Percentiles rank a stretch among this genome's conserved stretches.
Evolutionary conservation across 2,888 invertebrate species (phyloP).

Genomic region (Sturmia bella): DNA sequence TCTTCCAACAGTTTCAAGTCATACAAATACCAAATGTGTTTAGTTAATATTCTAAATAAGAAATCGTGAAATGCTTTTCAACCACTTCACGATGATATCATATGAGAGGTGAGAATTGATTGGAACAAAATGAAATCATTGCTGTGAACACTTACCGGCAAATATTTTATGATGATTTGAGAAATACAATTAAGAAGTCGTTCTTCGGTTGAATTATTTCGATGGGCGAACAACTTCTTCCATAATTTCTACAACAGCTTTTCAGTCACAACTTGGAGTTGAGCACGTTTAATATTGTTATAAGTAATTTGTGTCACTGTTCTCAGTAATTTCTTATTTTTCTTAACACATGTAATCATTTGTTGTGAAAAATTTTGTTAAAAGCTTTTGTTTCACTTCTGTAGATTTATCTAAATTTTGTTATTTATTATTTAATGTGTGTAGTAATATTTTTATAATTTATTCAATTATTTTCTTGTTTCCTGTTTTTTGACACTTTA

Average conservation of each 20-base stretch:
- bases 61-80: constrained; percentile 4
- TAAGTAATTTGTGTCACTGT: not conserved
- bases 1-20: constrained; percentile 1
- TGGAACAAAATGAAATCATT: constrained; percentile 5
- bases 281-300: not conserved
- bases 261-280: not conserved
- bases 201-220: not conserved
- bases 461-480: too few relatives aligned
- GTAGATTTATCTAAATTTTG: too few relatives aligned
- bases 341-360: constrained; percentile 14
- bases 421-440: too few relatives aligned
- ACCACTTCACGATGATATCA: constrained; percentile 19
- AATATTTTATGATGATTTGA: not conserved
- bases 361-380: constrained; percentile 7
- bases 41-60: constrained; percentile 10
- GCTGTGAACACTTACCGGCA: constrained; percentile 19
- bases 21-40: not conserved
- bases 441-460: too few relatives aligned
- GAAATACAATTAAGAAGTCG: not conserved
- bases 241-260: not conserved
- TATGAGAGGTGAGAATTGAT: too few relatives aligned
- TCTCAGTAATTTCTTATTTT: not conserved
- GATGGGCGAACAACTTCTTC: not conserved
- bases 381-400: constrained; percentile 22
- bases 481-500: too few relatives aligned